Conservation (phyloP, 2,797 vertebrate genomes). For the Novumbra hubbsi region DNA sequence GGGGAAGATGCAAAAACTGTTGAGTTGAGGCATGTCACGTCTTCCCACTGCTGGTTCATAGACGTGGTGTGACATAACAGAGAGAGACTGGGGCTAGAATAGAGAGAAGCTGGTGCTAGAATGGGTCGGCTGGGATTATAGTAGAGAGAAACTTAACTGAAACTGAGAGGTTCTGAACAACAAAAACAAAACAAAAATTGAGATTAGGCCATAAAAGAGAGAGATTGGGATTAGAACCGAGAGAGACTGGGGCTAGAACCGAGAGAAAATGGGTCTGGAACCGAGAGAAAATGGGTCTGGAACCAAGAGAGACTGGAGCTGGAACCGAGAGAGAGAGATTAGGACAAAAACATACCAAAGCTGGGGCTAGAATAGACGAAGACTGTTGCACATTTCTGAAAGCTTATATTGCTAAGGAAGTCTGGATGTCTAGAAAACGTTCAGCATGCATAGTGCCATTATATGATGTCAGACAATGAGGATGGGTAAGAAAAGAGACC, state of each 20-base stretch:
- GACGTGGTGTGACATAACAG: not conserved
- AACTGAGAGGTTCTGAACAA: not conserved
- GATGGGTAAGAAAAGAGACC: not conserved
- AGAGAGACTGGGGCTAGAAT: not conserved
- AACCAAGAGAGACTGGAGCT: no score
- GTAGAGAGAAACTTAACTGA: not conserved
- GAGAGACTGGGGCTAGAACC: not conserved
- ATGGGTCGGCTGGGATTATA: not conserved
- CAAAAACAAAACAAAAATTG: not conserved
- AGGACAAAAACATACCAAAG: no score
- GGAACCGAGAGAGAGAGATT: no score
- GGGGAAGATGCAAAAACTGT: constrained; percentile 64
- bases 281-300: not conserved
- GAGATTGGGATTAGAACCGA: not conserved
- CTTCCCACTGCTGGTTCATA: constrained; percentile 24
- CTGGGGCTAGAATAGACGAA: no score
- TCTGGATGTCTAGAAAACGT: no score
- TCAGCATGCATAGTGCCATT: no score
- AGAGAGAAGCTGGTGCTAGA: not conserved
- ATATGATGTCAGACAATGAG: no score
- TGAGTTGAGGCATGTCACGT: constrained; percentile 48
- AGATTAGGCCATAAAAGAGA: not conserved
- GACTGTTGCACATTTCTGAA: no score
- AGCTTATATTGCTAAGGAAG: no score
- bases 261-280: not conserved